A percentile compares a stretch with the other conserved stretches of the same genome.
Conservation (phyloP, 1,140 invertebrate species). For the Pseudomyrmex sp. region DNA sequence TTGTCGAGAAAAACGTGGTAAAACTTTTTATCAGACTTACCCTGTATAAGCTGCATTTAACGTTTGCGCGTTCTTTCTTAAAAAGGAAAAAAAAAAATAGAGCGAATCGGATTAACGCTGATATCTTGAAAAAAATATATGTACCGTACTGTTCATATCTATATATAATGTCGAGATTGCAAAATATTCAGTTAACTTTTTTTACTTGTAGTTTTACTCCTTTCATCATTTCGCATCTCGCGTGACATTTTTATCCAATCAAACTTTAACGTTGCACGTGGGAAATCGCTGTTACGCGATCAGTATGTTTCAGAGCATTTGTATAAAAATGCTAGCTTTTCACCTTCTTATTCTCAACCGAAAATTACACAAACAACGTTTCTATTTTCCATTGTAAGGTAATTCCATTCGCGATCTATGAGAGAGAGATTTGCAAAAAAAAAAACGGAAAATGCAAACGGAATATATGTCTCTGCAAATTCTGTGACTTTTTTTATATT, state of each 20-base stretch:
- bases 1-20: too few species aligned
- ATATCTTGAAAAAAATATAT: not conserved
- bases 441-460: constrained; percentile 23
- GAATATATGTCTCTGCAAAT: constrained; percentile 11
- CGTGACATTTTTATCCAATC: not conserved
- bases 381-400: not conserved
- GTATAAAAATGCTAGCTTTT: constrained; percentile 17
- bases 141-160: not conserved
- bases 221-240: constrained; percentile 32
- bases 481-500: constrained; percentile 14
- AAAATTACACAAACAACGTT: constrained; percentile 41
- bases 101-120: not conserved
- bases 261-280: not conserved
- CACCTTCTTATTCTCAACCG: constrained; percentile 9
- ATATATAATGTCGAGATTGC: not conserved
- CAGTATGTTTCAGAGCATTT: constrained; percentile 16
- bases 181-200: constrained; percentile 24
- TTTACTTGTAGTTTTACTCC: not conserved
- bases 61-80: too few species aligned
- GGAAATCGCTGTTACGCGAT: constrained; percentile 4
- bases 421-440: not conserved
- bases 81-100: not conserved
- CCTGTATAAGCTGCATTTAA: too few species aligned
- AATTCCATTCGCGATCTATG: not conserved
- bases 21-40: too few species aligned